These are phyloP conservation scores for Incurvaria masculella DNA, from an alignment of 2,888 invertebrate genomes.

Conservation along the genomic window DNA sequence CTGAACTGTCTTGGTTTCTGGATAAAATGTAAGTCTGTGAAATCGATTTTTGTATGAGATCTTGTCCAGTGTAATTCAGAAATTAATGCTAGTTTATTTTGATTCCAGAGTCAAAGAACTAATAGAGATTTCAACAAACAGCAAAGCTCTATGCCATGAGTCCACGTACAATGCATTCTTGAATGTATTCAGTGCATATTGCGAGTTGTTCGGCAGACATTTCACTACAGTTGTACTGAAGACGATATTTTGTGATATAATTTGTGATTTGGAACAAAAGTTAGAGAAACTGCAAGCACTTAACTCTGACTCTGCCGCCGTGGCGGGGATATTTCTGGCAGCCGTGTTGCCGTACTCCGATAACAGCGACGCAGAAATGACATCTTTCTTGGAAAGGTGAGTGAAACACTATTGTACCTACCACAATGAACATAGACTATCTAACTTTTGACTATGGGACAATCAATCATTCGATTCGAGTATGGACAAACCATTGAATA, in stretches of 20 bases:
- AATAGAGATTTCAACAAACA: conserved; percentile 30
- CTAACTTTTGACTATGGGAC: too few species aligned
- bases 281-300: conserved; percentile 54
- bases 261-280: conserved; percentile 59
- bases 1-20: conserved; percentile 67
- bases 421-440: too few species aligned
- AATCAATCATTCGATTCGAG: too few species aligned
- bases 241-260: conserved; percentile 54
- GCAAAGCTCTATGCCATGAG: conserved; percentile 34
- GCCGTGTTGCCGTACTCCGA: conserved; percentile 52
- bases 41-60: not conserved
- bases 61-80: not conserved
- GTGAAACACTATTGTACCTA: too few species aligned
- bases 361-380: conserved; percentile 42
- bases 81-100: too few species aligned
- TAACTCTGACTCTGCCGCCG: conserved; percentile 51
- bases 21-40: conserved; percentile 55
- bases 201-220: conserved; percentile 63
- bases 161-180: conserved; percentile 35
- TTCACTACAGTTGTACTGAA: conserved; percentile 59
- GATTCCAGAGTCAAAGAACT: conserved; percentile 43
- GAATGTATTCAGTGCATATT: conserved; percentile 39
- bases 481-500: too few species aligned
- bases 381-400: conserved; percentile 59
- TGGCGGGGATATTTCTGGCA: conserved; percentile 61